These are phyloP conservation scores for Myotis pilosus DNA, from an alignment of 2,797 vertebrate genomes.

Conservation along the genomic window DNA sequence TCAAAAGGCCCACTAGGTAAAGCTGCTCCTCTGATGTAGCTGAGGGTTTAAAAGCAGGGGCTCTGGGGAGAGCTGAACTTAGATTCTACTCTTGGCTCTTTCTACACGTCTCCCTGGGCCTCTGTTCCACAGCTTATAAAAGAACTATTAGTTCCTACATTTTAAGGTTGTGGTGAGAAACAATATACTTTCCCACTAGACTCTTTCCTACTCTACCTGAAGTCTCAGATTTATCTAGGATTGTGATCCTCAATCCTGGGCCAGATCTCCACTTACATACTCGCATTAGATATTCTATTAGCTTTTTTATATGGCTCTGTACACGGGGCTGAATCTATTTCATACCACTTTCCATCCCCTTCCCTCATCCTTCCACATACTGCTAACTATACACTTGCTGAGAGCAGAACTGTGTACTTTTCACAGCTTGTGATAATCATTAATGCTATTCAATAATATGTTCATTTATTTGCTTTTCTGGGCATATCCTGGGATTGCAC, in stretches of 20 bases:
- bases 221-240: background rate
- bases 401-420: background rate
- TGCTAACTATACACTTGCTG: background rate
- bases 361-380: no score
- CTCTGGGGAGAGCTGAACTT: background rate
- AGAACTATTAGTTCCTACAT: background rate
- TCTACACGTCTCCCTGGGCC: background rate
- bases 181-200: background rate
- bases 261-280: background rate
- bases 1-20: conserved; percentile 16
- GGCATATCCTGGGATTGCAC: background rate
- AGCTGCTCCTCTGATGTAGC: background rate
- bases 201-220: background rate
- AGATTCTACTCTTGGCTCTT: background rate
- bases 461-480: background rate
- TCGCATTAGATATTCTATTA: background rate
- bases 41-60: background rate
- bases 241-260: background rate
- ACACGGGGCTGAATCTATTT: background rate
- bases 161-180: background rate
- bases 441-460: background rate
- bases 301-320: background rate
- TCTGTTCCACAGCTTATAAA: background rate
- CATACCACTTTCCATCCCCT: background rate
- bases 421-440: background rate